phyloP scores from a whole-genome alignment of 2,113 vertebrate species.

The Chroicocephalus ridibundus region DNA sequence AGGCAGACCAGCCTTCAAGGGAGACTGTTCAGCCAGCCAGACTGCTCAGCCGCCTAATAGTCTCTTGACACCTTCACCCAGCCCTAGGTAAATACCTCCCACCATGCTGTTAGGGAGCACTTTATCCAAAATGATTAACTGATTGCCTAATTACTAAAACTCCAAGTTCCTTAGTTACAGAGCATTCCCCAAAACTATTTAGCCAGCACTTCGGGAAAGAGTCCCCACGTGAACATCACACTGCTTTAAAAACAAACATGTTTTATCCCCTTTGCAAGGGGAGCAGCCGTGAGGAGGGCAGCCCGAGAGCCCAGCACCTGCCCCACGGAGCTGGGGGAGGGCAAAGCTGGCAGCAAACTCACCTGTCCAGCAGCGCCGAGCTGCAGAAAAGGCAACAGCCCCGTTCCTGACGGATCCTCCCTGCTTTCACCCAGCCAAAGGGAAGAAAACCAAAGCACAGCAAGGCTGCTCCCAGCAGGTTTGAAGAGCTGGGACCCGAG shows the following conservation, averaged over 20 bases:
- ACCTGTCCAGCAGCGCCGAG: background rate
- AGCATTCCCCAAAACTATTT: background rate
- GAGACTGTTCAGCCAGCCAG: background rate
- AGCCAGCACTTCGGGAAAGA: background rate
- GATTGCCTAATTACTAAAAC: background rate
- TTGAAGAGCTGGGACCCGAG: background rate
- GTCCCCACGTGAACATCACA: fast-evolving
- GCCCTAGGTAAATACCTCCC: background rate
- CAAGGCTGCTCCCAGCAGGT: background rate
- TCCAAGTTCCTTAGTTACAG: background rate
- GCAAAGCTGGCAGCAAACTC: background rate
- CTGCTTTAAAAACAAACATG: background rate
- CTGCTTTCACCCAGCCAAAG: fast-evolving
- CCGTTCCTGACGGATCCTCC: background rate
- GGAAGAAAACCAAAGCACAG: background rate
- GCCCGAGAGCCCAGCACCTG: background rate
- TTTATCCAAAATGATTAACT: background rate
- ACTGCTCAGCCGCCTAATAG: background rate
- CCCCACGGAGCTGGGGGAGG: fast-evolving
- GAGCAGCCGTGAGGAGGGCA: background rate
- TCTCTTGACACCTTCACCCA: background rate
- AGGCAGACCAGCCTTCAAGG: background rate
- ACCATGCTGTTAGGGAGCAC: background rate
- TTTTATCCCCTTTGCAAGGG: background rate
- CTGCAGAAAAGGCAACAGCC: background rate